Percentiles rank a stretch among this genome's conserved stretches.
Conservation (phyloP, 1,140 invertebrate species). For the Camponotus pennsylvanicus region DNA sequence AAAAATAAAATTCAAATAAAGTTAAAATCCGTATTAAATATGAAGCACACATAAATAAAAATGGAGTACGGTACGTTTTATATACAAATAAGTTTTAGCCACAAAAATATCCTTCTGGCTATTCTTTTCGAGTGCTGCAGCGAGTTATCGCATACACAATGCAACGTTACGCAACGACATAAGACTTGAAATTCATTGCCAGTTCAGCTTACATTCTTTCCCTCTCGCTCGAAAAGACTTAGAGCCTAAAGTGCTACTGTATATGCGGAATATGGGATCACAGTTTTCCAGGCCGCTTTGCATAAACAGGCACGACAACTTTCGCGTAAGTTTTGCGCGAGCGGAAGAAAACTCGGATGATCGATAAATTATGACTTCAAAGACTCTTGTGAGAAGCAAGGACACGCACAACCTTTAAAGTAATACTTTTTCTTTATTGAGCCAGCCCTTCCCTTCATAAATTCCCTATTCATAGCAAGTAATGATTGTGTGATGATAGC, state of each 20-base stretch:
- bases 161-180: constrained; percentile 58
- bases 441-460: neutral
- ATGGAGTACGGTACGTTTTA: neutral
- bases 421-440: neutral
- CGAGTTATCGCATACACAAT: constrained; percentile 13
- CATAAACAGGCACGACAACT: constrained; percentile 62
- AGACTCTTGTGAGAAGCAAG: neutral
- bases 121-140: constrained; percentile 16
- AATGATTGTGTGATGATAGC: neutral
- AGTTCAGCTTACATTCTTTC: constrained; percentile 60
- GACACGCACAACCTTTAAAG: neutral
- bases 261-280: constrained; percentile 67
- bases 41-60: neutral
- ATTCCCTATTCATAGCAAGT: neutral
- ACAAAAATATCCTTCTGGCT: neutral
- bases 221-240: constrained; percentile 53
- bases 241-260: constrained; percentile 62
- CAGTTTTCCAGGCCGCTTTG: constrained; percentile 64
- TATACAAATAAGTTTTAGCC: constrained; percentile 15
- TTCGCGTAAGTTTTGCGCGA: constrained; percentile 40
- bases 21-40: neutral
- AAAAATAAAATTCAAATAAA: neutral
- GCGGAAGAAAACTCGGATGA: constrained; percentile 49
- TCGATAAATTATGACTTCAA: constrained; percentile 51
- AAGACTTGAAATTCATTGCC: constrained; percentile 68